Evolutionary conservation across 2,113 vertebrate species (phyloP).

Genomic region (Ageneiosus marmoratus): DNA sequence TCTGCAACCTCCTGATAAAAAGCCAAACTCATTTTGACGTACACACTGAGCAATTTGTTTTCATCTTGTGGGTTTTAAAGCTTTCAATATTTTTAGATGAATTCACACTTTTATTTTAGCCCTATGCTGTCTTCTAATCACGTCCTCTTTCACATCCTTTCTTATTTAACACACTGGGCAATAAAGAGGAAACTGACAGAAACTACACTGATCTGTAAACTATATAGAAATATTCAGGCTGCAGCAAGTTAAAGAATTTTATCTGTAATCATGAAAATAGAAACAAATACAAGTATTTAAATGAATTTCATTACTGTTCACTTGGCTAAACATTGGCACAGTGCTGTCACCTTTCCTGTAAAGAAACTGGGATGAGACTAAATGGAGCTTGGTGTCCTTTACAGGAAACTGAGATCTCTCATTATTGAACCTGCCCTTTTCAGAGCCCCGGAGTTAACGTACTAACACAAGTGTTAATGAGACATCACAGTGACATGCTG

Average conservation of each 20-base stretch:
- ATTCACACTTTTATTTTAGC: constrained; percentile 16
- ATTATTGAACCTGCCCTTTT: constrained; percentile 29
- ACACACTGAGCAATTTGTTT: neutral
- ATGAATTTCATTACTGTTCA: neutral
- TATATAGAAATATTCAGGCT: neutral
- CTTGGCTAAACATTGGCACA: neutral
- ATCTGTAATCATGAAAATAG: neutral
- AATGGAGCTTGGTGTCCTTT: neutral
- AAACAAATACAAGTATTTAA: too few relatives aligned
- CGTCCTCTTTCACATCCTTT: neutral
- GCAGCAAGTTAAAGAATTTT: neutral
- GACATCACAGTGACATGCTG: constrained; percentile 7
- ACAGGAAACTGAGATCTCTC: constrained; percentile 13
- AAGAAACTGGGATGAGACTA: neutral
- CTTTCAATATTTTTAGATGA: neutral
- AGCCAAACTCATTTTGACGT: neutral
- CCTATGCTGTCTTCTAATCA: neutral
- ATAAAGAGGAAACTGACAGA: neutral
- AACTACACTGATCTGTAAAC: constrained; percentile 21
- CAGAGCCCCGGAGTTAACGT: neutral
- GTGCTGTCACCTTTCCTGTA: neutral
- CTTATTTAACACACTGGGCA: neutral
- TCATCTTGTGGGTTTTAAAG: neutral
- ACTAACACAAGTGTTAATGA: constrained; percentile 35
- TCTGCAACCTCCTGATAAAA: constrained; percentile 7